Base-by-base conservation (phyloP, 1,140 invertebrate genomes). In the Drosophila dunni region DNA sequence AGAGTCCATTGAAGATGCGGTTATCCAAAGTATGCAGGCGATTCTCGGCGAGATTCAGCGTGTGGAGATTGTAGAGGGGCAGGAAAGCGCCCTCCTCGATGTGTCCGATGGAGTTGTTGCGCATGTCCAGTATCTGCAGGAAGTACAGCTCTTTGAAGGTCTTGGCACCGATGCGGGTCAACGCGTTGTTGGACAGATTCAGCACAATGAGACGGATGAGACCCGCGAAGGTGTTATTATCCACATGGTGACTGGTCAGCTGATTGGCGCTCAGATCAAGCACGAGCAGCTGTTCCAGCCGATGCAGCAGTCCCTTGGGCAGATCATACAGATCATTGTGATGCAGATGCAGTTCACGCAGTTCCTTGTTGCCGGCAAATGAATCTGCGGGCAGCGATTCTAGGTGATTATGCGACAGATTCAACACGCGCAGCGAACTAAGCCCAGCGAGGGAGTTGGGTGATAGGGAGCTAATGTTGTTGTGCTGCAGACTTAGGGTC, bases 111-210 rank as follows among this genome's bases (percentile, higher is more conserved):
- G 95, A 94, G 88, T 98, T 98, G 91, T 97, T 95, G 81, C 95
- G 94, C 67, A 97, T 92, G 89, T 96, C 96, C 10, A 98, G 93
- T 75, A 97, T 95, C 93, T 97, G 96, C 73, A 98, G 92, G 64
- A 96, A 96, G 91, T 96, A 96, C 57, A 97, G 93, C 86, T 97
- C 96, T 81, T 95, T 95, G 91, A 98, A 97, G 77, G 95, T 95
- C 58, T 94, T 94, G n/a, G 94, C 92, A 13, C 95, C 94, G 36
- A 96, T 93, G 38, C 94, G 93, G 13, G 94, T 94, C 40, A 96
- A 83, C 45, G 93, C 93, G 84, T 96, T 96, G 81, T 95, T 94
- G 34, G 95, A 95, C 65, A 96, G 92, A 92, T 96, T 95, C 56
- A 96, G 92, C 53, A 95, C 94, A 62, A 96, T 94, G 77, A 96